These are phyloP conservation scores for Noctua comes DNA, from an alignment of 2,888 invertebrate genomes.

Conservation along the genomic window DNA sequence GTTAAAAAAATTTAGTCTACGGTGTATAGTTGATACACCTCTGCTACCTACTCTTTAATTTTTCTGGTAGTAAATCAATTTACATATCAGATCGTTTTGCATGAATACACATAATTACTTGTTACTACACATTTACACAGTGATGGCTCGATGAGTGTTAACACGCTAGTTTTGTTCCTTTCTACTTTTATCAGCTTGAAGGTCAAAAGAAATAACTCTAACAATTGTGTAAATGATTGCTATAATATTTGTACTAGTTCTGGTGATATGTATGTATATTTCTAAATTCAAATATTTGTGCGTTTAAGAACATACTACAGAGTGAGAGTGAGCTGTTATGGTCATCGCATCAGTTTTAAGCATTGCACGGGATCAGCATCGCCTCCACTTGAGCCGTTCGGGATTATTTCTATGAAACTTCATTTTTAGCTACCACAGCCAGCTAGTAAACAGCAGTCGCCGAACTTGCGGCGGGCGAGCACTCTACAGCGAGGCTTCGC, in stretches of 20 bases:
- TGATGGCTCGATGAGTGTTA: slow-evolving; percentile 47
- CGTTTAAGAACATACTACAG: neutral
- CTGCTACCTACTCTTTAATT: neutral
- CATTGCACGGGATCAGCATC: neutral
- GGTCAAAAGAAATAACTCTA: slow-evolving; percentile 47
- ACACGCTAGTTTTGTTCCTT: slow-evolving; percentile 44
- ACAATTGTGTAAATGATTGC: slow-evolving; percentile 53
- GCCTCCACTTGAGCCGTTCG: neutral
- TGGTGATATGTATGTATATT: neutral
- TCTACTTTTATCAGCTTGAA: slow-evolving; percentile 52
- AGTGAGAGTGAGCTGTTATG: neutral
- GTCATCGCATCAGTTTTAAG: neutral
- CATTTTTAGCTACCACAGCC: too few species aligned
- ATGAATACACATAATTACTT: slow-evolving; percentile 53
- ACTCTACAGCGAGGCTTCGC: neutral
- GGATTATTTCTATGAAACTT: neutral
- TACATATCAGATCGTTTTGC: slow-evolving; percentile 48
- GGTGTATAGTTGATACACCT: neutral
- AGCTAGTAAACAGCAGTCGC: neutral
- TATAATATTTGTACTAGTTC: slow-evolving; percentile 2
- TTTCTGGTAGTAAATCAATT: slow-evolving; percentile 17
- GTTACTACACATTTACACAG: slow-evolving; percentile 29
- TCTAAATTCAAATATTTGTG: neutral
- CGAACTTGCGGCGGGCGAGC: neutral
- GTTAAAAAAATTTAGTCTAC: neutral